A percentile compares a stretch with the other conserved stretches of the same genome.
Evolutionary conservation across 2,888 invertebrate species (phyloP).

Genomic region (Elegia similella): DNA sequence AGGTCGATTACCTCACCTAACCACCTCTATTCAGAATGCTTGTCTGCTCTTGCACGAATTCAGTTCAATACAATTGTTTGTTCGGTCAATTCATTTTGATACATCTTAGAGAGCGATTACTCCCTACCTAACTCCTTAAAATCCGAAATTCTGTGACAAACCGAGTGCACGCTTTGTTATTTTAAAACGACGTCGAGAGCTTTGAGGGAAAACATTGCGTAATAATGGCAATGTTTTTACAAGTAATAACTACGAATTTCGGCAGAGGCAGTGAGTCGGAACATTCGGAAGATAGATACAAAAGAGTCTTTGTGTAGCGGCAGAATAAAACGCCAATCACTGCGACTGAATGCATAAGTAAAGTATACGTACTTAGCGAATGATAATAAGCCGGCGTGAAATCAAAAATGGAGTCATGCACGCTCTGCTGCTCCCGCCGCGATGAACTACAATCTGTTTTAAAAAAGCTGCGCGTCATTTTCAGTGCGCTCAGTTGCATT

Average conservation of each 20-base stretch:
- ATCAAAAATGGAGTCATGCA: constrained; percentile 35
- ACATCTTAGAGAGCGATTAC: neutral
- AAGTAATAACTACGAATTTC: constrained; percentile 6
- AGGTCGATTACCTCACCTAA: constrained; percentile 78
- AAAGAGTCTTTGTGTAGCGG: constrained; percentile 46
- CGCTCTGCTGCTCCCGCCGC: constrained; percentile 23
- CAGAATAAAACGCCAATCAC: constrained; percentile 53
- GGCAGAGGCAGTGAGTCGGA: constrained; percentile 47
- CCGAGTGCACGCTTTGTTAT: neutral
- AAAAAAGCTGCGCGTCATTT: constrained; percentile 9
- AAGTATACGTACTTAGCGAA: constrained; percentile 29
- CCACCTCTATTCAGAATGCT: constrained; percentile 50
- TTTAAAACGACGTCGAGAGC: constrained; percentile 10
- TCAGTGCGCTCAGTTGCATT: constrained; percentile 1
- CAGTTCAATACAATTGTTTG: constrained; percentile 51
- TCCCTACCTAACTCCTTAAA: neutral
- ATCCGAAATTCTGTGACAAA: neutral
- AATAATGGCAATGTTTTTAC: constrained; percentile 6
- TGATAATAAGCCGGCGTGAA: constrained; percentile 32
- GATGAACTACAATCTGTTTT: constrained; percentile 11
- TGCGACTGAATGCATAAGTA: constrained; percentile 35
- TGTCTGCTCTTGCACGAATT: constrained; percentile 59
- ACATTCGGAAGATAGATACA: constrained; percentile 43
- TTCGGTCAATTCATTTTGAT: constrained; percentile 43
- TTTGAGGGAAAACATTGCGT: constrained; percentile 26